A percentile compares a stretch with the other conserved stretches of the same genome.
Evolutionary conservation across 2,888 invertebrate genomes (phyloP).

Genomic region (Onthophagus sagittarius): DNA sequence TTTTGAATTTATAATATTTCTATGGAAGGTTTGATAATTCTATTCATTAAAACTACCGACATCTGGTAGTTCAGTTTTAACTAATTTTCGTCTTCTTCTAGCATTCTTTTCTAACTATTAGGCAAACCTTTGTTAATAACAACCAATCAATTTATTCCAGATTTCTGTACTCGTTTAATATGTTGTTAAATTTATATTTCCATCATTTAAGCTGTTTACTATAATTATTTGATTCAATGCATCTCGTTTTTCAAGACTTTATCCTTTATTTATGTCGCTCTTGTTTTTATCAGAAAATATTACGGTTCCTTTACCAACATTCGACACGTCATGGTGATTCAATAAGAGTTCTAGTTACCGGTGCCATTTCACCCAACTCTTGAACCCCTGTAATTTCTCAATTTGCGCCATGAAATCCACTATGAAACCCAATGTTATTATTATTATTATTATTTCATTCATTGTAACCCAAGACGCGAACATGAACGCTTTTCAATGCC

Average conservation of each 20-base stretch:
- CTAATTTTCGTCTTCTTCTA: constrained; percentile 24
- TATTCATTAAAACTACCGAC: too few relatives aligned
- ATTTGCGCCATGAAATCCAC: constrained; percentile 17
- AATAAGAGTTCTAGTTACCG: constrained; percentile 25
- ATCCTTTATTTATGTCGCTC: constrained; percentile 3
- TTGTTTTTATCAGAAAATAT: background rate
- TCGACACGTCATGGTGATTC: constrained; percentile 24
- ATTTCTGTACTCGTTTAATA: too few relatives aligned
- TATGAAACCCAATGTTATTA: background rate
- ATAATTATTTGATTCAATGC: constrained; percentile 25
- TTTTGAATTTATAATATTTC: too few relatives aligned
- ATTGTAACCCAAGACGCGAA: too few relatives aligned
- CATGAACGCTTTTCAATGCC: too few relatives aligned
- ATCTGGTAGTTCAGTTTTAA: constrained; percentile 21
- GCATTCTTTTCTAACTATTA: constrained; percentile 25
- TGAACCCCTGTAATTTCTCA: constrained; percentile 17
- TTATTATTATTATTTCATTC: too few relatives aligned
- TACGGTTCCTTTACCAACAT: constrained; percentile 16
- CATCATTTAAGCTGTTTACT: constrained; percentile 21
- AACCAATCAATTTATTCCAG: constrained; percentile 17
- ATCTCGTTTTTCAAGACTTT: constrained; percentile 12
- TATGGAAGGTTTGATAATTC: too few relatives aligned
- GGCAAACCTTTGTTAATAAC: constrained; percentile 29
- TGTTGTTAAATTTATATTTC: too few relatives aligned
- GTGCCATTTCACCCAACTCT: constrained; percentile 25